Base-by-base conservation (phyloP, 2,797 vertebrate species). In the Trachurus trachurus region DNA sequence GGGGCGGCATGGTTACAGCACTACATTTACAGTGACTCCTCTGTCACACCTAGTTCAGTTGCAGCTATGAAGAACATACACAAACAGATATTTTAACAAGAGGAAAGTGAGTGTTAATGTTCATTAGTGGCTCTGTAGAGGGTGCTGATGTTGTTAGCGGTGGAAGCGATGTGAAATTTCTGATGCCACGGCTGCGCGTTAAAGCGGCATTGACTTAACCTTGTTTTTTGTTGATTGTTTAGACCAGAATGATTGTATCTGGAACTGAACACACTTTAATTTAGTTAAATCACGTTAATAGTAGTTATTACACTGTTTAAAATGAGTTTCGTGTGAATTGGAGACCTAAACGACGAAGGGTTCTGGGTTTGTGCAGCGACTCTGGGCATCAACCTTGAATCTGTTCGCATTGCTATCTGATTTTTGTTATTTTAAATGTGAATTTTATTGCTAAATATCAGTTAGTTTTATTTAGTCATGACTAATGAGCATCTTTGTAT, bases 11-110 rank as follows among this genome's bases (percentile, higher is more conserved):
- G 5, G 57, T 59, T 60, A n/a, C 57, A 84, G 67, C 74, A 66
- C 44, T 66, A 50, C 29, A 59, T 71, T 81, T 65, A 79, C 19
- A 71, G 40, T 1, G 1, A 12, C 34, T 54, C 44, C 3, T 34
- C 15, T 45, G 21, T 13, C 29, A 0, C 15, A 16, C 3, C 50
- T 52, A 40, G 76, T 72, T 37, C 60, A 66, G 40, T 29, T 71
- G 22, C 66, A 76, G 54, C 74, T 78, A 54, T 21, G 5, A 22
- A 29, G 10, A 83, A 59, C 34, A n/a, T 9, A 47, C 45, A 47
- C 16, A 2, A 75, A 40, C 26, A 44, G 10, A 10, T 75, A 49
- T 81, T 56, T 7, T 68, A 66, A 44, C 37, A 7, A 63, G 47
- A 59, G 16, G 57, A 78, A 70, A 67, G 22, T 0, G 8, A 37